Evolutionary conservation across 2,797 vertebrate genomes (phyloP), one percentile per base, ranked within the genome.

Genomic region (Rhyacichthys aspro): DNA sequence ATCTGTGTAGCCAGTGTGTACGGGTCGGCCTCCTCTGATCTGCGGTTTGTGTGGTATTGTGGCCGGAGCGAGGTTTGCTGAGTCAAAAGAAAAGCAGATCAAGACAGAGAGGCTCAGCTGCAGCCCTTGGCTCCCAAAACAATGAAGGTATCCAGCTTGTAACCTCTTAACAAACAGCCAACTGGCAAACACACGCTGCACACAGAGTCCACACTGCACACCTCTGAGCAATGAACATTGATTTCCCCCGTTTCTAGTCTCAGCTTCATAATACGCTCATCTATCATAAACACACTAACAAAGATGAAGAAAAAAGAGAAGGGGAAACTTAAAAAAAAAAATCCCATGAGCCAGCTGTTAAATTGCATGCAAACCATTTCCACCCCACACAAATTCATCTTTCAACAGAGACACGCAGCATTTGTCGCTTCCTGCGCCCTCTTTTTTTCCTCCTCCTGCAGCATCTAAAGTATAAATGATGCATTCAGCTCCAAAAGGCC

Each of bases 61-160:
- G 67, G 65, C 62, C 52, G 11, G 62, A 67, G 47, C 6, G 23
- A 3, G n/a, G 19, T 83, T 76, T 89, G 88, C 86, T 87, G 86
- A 89, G 82, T 90, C 86, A 83, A 86, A 84, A 72, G 34, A 67
- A 86, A 87, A 88, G 64, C 81, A 86, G 77, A 83, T 78, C 70
- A 85, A 84, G 81, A 84, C 76, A 59, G 70, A 84, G 67, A 61
- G 8, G 72, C 63, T 78, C 59, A 70, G 76, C 79, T 78, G 76
- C 72, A 73, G 79, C 72, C 82, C 72, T 73, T 18, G 66, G 71
- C 66, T 75, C 84, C 85, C 81, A 81, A 79, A 86, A 84, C 85
- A 86, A 90, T 84, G 73, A 86, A 63, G 49, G 77, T 76, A 81
- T 81, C 86, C 77, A 81, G 64, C 73, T 55, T 67, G 67, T 60